Conservation (phyloP, 2,113 vertebrate genomes). For the Microtus pennsylvanicus region DNA sequence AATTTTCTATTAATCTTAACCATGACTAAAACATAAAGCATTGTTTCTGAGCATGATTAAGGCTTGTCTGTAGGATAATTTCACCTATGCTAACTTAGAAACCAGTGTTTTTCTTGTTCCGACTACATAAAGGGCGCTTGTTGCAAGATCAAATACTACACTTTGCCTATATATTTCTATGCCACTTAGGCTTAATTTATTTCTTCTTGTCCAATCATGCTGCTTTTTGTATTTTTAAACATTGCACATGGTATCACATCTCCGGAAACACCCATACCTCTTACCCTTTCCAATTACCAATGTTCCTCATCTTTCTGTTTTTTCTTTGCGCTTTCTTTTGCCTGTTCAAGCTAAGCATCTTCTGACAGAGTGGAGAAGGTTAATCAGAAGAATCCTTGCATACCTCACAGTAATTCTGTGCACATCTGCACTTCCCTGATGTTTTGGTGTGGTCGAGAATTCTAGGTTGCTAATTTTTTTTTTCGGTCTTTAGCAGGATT, state of each 20-base stretch:
- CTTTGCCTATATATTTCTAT: neutral
- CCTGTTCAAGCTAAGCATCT: neutral
- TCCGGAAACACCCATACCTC: neutral
- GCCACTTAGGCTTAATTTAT: neutral
- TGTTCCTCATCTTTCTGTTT: neutral
- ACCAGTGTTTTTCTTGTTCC: neutral
- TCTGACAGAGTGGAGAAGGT: neutral
- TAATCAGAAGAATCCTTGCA: neutral
- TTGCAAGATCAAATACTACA: neutral
- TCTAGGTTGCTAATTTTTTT: neutral
- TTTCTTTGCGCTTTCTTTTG: neutral
- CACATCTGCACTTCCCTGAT: neutral
- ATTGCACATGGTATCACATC: neutral
- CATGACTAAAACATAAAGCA: neutral
- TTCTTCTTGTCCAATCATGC: neutral
- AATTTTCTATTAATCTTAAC: neutral
- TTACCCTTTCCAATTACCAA: neutral
- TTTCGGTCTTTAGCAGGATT: neutral
- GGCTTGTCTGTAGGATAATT: neutral
- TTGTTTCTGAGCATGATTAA: neutral
- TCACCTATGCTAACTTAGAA: neutral
- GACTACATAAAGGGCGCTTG: neutral
- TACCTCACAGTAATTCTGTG: neutral
- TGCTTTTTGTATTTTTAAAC: neutral
- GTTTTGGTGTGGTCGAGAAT: neutral